These are phyloP conservation scores for Aurelia coerulea DNA, from an alignment of 30 jellyfish, hydroid and myxozoan species.

Conservation along the genomic window DNA sequence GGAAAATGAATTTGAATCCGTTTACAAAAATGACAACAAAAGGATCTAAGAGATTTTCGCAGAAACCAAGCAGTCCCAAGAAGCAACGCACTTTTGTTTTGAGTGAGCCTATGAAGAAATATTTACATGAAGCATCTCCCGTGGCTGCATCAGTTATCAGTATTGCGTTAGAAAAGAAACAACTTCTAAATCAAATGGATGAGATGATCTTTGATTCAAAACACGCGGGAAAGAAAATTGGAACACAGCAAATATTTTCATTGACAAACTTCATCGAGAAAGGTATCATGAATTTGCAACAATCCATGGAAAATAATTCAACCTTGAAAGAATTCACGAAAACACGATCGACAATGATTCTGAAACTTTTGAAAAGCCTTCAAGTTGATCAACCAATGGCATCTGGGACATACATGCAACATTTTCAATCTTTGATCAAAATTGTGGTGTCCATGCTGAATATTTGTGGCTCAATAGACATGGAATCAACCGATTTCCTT, in stretches of 20 bases:
- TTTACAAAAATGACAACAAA: neutral
- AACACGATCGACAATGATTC: slow-evolving; percentile 15
- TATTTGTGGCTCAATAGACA: slow-evolving; percentile 42
- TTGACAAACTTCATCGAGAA: slow-evolving; percentile 43
- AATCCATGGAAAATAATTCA: slow-evolving; percentile 26
- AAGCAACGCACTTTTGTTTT: neutral
- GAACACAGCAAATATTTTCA: slow-evolving; percentile 30
- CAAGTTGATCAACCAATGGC: slow-evolving; percentile 46
- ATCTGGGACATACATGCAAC: slow-evolving; percentile 29
- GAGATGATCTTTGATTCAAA: slow-evolving; percentile 44
- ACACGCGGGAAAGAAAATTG: slow-evolving; percentile 36
- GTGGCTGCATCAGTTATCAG: slow-evolving; percentile 66
- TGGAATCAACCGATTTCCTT: slow-evolving; percentile 42
- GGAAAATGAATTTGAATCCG: slow-evolving; percentile 37
- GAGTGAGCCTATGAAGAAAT: slow-evolving; percentile 64
- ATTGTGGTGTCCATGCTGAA: slow-evolving; percentile 40
- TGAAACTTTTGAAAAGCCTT: slow-evolving; percentile 35
- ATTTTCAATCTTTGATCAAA: slow-evolving; percentile 48
- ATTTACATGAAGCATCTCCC: slow-evolving; percentile 72
- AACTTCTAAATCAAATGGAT: slow-evolving; percentile 41
- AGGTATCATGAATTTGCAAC: slow-evolving; percentile 40
- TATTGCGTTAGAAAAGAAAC: slow-evolving; percentile 50
- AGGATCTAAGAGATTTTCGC: neutral
- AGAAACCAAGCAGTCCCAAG: neutral
- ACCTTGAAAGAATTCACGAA: slow-evolving; percentile 41